Evolutionary conservation across 2,113 vertebrate genomes (phyloP).

Genomic region (Halcyon malimbica): DNA sequence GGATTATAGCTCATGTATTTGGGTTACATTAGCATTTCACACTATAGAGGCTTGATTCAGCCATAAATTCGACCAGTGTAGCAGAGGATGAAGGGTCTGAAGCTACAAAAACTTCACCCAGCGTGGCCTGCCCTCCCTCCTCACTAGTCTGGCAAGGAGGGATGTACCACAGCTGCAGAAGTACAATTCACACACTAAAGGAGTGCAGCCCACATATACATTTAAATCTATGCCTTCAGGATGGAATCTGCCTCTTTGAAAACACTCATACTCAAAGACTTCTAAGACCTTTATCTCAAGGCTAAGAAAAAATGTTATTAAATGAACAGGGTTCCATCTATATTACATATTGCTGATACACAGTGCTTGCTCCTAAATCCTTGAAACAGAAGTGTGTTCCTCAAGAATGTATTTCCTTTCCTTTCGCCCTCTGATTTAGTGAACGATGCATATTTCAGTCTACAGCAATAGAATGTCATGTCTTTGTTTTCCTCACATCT

Average conservation of each 20-base stretch:
- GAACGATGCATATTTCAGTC: background rate
- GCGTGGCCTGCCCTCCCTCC: background rate
- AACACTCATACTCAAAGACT: background rate
- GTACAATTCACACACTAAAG: background rate
- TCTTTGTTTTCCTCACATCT: background rate
- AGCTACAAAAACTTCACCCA: background rate
- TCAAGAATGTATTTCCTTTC: background rate
- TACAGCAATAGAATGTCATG: background rate
- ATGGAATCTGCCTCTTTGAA: background rate
- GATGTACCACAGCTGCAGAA: background rate
- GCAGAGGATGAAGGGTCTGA: slow-evolving; percentile 27
- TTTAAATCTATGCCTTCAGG: background rate
- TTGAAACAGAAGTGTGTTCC: background rate
- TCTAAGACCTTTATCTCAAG: background rate
- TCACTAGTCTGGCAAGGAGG: background rate
- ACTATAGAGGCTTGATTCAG: slow-evolving; percentile 42
- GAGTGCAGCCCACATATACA: background rate
- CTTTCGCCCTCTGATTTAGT: background rate
- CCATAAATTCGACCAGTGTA: slow-evolving; percentile 32
- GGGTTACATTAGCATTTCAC: slow-evolving; percentile 74
- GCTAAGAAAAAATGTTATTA: background rate
- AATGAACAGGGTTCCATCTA: background rate
- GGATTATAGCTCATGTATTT: slow-evolving; percentile 73
- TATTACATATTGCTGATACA: background rate
- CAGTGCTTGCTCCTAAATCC: background rate